Conservation (phyloP, 2,888 invertebrate species). For the Stenodera caucasica region DNA sequence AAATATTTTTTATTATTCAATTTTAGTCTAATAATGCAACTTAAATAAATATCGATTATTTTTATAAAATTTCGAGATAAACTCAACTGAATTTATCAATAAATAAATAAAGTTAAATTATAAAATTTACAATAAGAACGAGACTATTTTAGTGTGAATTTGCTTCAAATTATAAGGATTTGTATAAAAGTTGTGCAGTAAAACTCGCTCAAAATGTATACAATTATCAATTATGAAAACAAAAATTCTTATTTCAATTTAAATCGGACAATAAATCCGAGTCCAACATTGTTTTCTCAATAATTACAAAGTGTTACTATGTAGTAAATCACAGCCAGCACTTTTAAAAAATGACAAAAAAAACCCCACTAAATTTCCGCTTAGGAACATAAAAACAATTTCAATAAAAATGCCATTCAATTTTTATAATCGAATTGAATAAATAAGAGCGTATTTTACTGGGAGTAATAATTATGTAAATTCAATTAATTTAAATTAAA, state of each 20-base stretch:
- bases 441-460: conserved; percentile 3
- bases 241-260: background rate
- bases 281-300: background rate
- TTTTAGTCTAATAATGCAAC: background rate
- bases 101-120: background rate
- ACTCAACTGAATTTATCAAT: background rate
- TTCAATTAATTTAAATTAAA: background rate
- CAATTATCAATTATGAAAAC: background rate
- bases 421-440: background rate
- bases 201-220: conserved; percentile 4
- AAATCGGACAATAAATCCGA: no score
- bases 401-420: no score
- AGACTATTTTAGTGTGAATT: no score
- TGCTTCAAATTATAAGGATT: background rate
- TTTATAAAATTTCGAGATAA: background rate
- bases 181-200: conserved; percentile 4
- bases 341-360: background rate
- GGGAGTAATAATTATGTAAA: background rate
- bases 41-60: background rate
- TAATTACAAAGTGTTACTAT: background rate
- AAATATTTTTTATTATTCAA: background rate
- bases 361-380: background rate
- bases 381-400: background rate
- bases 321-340: background rate
- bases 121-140: background rate